Evolutionary conservation across 2,888 invertebrate genomes (phyloP).

Genomic region (Pachliopta kotzebuea): DNA sequence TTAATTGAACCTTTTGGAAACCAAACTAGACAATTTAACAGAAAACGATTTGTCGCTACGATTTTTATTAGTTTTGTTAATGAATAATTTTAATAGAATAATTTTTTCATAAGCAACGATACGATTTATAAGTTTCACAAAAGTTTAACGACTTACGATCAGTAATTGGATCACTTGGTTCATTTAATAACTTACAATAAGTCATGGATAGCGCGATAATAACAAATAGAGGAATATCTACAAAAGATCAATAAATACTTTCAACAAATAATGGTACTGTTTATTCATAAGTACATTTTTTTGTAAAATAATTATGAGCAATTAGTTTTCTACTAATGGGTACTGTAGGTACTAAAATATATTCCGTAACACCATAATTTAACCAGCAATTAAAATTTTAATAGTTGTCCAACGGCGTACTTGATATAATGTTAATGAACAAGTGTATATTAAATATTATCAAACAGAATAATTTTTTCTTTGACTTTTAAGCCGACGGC

Average conservation of each 20-base stretch:
- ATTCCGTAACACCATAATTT: neutral
- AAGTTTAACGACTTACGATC: neutral
- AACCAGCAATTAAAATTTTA: neutral
- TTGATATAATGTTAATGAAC: neutral
- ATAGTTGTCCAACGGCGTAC: neutral
- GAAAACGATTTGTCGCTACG: neutral
- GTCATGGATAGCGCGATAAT: too few species aligned
- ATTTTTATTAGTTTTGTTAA: slow-evolving; percentile 20
- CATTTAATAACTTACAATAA: too few species aligned
- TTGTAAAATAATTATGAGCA: neutral
- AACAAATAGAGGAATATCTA: too few species aligned
- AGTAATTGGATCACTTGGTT: neutral
- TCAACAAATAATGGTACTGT: neutral
- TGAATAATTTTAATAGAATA: neutral
- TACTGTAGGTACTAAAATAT: neutral
- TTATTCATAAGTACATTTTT: neutral
- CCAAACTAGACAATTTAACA: neutral
- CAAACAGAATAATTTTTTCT: neutral
- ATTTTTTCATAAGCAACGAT: neutral
- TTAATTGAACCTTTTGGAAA: neutral
- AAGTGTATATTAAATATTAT: slow-evolving; percentile 2
- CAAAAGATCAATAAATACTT: too few species aligned
- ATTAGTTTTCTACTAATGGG: neutral
- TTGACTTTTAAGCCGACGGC: neutral
- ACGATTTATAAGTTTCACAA: too few species aligned